A percentile compares a stretch with the other conserved stretches of the same genome.
These are phyloP conservation scores for Catocala fraxini DNA, from an alignment of 2,888 invertebrate species.

Conservation along the genomic window DNA sequence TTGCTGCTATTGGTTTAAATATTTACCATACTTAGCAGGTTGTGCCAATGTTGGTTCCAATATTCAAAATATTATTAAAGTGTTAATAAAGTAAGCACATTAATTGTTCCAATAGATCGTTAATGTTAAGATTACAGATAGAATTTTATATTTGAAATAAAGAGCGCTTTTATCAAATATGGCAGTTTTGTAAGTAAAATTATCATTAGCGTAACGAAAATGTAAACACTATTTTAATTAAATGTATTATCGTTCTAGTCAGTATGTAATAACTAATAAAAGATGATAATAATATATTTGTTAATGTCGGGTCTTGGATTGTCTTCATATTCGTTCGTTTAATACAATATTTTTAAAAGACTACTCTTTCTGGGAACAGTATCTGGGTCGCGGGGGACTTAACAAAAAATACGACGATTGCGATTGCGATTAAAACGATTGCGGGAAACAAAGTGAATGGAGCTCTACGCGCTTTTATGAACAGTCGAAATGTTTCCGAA, in stretches of 20 bases:
- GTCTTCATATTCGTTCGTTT: no score
- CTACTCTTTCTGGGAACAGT: no score
- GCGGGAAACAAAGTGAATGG: no score
- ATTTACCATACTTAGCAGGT: no score
- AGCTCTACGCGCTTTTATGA: no score
- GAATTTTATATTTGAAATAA: constrained; percentile 6
- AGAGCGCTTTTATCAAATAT: constrained; percentile 4
- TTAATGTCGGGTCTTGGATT: background rate
- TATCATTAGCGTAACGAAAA: constrained; percentile 27
- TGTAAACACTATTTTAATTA: constrained; percentile 35
- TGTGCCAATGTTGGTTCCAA: background rate
- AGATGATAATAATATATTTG: constrained; percentile 1
- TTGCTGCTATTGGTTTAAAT: no score
- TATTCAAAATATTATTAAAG: background rate
- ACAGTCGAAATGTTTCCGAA: no score
- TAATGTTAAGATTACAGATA: constrained; percentile 1
- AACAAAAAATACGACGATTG: no score
- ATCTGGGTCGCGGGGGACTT: no score
- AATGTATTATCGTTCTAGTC: constrained; percentile 18
- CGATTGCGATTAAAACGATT: no score
- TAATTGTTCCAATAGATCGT: constrained; percentile 1
- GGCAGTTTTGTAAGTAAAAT: constrained; percentile 6
- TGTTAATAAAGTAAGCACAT: background rate
- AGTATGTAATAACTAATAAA: constrained; percentile 3
- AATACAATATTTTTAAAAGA: no score